Evolutionary conservation across 2,888 invertebrate species (phyloP).

Genomic region (Hofmannophila pseudospretella): DNA sequence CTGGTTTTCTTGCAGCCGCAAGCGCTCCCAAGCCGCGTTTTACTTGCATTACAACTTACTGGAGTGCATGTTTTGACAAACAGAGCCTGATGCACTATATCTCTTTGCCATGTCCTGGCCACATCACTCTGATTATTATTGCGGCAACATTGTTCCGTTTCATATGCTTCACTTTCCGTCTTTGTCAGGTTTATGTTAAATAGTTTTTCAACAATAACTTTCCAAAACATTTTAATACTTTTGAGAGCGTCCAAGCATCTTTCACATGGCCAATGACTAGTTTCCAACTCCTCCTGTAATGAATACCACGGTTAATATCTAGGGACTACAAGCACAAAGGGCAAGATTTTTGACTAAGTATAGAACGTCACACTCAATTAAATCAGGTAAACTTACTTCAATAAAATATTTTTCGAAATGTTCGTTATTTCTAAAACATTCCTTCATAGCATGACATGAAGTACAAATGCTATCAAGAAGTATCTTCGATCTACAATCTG

Average conservation of each 20-base stretch:
- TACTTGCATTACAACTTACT: neutral
- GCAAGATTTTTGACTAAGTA: neutral
- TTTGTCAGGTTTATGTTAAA: constrained; percentile 43
- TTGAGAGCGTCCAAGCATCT: constrained; percentile 60
- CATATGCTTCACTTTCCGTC: constrained; percentile 25
- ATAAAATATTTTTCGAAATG: constrained; percentile 53
- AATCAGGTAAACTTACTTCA: constrained; percentile 46
- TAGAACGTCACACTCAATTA: neutral
- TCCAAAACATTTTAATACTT: constrained; percentile 67
- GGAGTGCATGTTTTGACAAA: constrained; percentile 33
- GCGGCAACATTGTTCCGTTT: constrained; percentile 18
- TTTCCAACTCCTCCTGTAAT: constrained; percentile 61
- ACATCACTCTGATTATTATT: constrained; percentile 39
- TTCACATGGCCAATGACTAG: constrained; percentile 66
- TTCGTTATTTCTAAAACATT: constrained; percentile 45
- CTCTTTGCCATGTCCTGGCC: constrained; percentile 49
- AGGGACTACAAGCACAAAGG: neutral
- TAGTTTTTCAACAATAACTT: constrained; percentile 55
- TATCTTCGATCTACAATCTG: constrained; percentile 58
- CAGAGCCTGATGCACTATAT: constrained; percentile 48
- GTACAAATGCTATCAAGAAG: constrained; percentile 54
- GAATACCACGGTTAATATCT: no score
- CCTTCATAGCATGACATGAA: constrained; percentile 53
- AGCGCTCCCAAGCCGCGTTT: neutral
- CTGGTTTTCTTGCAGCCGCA: neutral